phyloP scores from a whole-genome alignment of 53 echinoderm and acorn worm genomes.

The Stichopus horrens region DNA sequence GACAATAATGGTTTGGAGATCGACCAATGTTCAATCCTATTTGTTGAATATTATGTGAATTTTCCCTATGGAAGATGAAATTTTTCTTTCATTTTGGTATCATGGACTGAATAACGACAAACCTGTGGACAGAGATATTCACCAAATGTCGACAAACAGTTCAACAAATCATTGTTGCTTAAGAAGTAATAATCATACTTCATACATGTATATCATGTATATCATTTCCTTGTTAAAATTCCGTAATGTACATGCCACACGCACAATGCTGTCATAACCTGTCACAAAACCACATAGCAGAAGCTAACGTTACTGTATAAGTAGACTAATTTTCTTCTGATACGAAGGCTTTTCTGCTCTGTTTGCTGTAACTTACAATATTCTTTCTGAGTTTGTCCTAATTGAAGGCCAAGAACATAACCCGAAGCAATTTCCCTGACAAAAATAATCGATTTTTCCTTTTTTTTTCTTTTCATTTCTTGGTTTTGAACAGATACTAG shows the following conservation, averaged over 20 bases:
- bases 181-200: too few relatives aligned
- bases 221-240: too few relatives aligned
- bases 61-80: too few relatives aligned
- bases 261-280: not conserved
- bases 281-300: not conserved
- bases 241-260: not conserved
- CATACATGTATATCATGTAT: too few relatives aligned
- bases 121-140: too few relatives aligned
- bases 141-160: too few relatives aligned
- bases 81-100: too few relatives aligned
- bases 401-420: conserved; percentile 20
- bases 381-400: conserved; percentile 22
- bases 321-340: conserved; percentile 28
- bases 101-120: too few relatives aligned
- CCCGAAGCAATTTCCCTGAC: conserved; percentile 10
- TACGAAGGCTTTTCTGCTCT: conserved; percentile 21
- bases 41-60: too few relatives aligned
- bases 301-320: not conserved
- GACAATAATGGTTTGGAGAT: too few relatives aligned
- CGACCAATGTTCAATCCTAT: too few relatives aligned
- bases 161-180: too few relatives aligned
- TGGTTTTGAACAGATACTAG: not conserved
- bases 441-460: not conserved
- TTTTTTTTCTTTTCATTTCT: not conserved
- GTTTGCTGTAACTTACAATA: conserved; percentile 7